Percentiles rank a stretch among this genome's conserved stretches.
These are phyloP conservation scores for Augiades crinisus DNA, from an alignment of 2,888 invertebrate genomes.

Conservation along the genomic window DNA sequence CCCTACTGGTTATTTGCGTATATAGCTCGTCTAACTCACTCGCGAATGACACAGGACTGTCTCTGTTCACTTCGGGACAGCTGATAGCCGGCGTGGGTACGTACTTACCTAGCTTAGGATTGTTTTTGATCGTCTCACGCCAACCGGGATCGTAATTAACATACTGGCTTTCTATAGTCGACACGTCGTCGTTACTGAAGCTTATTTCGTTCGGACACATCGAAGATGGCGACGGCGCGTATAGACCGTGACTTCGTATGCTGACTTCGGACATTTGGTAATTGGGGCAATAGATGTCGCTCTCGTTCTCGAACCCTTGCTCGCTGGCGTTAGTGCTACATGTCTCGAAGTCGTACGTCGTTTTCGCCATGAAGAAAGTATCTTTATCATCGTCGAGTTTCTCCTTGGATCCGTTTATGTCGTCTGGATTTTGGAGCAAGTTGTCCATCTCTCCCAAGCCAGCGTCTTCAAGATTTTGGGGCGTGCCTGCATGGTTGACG, in stretches of 20 bases:
- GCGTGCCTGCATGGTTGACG: slow-evolving; percentile 56
- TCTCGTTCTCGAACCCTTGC: slow-evolving; percentile 79
- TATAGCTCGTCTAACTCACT: slow-evolving; percentile 86
- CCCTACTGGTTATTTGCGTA: slow-evolving; percentile 83
- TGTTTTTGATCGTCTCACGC: slow-evolving; percentile 68
- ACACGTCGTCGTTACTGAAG: slow-evolving; percentile 75
- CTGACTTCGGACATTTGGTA: slow-evolving; percentile 85
- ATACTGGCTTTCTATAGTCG: slow-evolving; percentile 76
- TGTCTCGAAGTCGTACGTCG: slow-evolving; percentile 70
- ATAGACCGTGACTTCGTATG: slow-evolving; percentile 83
- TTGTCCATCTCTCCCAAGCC: slow-evolving; percentile 56
- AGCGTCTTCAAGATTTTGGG: slow-evolving; percentile 49
- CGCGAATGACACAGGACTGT: slow-evolving; percentile 68
- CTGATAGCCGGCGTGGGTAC: slow-evolving; percentile 65
- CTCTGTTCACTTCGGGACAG: slow-evolving; percentile 71
- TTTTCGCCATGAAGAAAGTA: slow-evolving; percentile 66
- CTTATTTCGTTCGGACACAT: slow-evolving; percentile 77
- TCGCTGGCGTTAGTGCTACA: slow-evolving; percentile 73
- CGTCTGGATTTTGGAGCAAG: slow-evolving; percentile 52
- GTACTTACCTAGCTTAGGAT: slow-evolving; percentile 65
- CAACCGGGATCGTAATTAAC: slow-evolving; percentile 81
- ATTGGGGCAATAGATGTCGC: slow-evolving; percentile 82
- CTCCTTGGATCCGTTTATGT: slow-evolving; percentile 52
- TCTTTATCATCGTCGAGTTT: slow-evolving; percentile 65
- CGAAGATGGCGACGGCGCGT: slow-evolving; percentile 82